phyloP scores from a whole-genome alignment of 2,888 invertebrate genomes.

The Agriopis marginaria region DNA sequence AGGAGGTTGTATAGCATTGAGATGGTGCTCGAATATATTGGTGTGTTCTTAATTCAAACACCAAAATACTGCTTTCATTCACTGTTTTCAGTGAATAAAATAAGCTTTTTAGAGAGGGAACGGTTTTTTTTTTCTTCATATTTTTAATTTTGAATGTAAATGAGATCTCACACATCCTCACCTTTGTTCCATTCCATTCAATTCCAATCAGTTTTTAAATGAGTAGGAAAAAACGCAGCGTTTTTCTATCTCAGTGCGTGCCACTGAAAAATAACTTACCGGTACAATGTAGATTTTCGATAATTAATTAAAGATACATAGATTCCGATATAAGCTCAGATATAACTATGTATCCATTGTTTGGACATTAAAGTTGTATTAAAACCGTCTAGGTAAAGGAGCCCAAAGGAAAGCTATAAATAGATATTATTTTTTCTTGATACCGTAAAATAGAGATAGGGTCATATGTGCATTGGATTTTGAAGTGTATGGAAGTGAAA shows the following conservation, averaged over 20 bases:
- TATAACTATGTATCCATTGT: conserved; percentile 28
- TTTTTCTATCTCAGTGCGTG: conserved; percentile 21
- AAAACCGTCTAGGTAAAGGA: conserved; percentile 10
- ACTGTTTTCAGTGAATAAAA: no score
- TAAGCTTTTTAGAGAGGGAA: no score
- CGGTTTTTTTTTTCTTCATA: no score
- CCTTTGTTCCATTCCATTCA: no score
- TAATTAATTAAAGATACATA: conserved; percentile 30
- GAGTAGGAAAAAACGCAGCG: conserved; percentile 16
- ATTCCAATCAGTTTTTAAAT: no score
- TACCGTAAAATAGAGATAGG: background rate
- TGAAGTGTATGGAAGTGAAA: conserved; percentile 2
- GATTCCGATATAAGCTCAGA: conserved; percentile 29
- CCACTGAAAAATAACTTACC: conserved; percentile 15
- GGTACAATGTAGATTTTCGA: conserved; percentile 31
- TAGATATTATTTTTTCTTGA: background rate
- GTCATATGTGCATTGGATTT: background rate
- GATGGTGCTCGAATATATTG: no score
- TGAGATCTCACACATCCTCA: no score
- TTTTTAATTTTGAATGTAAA: no score
- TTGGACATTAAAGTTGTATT: conserved; percentile 20
- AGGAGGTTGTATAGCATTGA: no score
- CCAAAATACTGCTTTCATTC: no score
- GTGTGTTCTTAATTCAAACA: no score
- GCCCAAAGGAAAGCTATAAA: background rate